Evolutionary conservation across 1,140 invertebrate species (phyloP), one percentile per base, ranked within the genome.

Genomic region (Aphaenogaster ashmeadi): DNA sequence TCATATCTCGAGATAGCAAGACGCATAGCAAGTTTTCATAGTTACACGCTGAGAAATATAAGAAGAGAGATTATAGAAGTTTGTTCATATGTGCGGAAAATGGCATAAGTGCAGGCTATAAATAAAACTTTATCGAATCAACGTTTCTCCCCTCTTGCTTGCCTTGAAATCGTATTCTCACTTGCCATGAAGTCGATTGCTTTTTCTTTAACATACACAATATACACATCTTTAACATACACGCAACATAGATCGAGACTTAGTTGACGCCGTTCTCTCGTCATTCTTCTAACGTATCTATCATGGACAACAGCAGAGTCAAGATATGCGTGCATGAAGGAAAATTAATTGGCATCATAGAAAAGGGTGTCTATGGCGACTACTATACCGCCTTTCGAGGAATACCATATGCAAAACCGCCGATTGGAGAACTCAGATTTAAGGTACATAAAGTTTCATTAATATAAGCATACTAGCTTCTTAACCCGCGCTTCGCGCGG

Each of bases 321-420:
- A 69, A 56, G 54, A 67, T 88, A n/a, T 33, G 2, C 15, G 36
- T 90, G 1, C 64, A 69, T 5, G 71, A 90, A 3, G 93, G 93
- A 1, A 50, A 71, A 4, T 54, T 94, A 0, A 81, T 78, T 3
- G 93, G 93, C 5, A 4, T 47, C 0, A 7, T 89, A 1, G 72
- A 91, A 9, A 64, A 74, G 1, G 87, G 50, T 36, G 8, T 90
- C 36, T 86, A 89, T 6, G 89, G 85, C 0, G 83, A 60, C 0
- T 2, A 60, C 3, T 94, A 87, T 7, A 50, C 54, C 4, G 72
- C 91, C 0, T 94, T 93, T 33, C 87, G 88, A 38, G 93, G 92
- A 21, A 81, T 94, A 60, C 93, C 93, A 0, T 94, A 92, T 47
- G 93, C 93, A 1, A 91, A 92, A 60, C 92, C 93, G 4, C 93